Evolutionary conservation across 1,140 invertebrate genomes (phyloP), one percentile per base, ranked within the genome.

Genomic region (Caenorhabditis briggsae): DNA sequence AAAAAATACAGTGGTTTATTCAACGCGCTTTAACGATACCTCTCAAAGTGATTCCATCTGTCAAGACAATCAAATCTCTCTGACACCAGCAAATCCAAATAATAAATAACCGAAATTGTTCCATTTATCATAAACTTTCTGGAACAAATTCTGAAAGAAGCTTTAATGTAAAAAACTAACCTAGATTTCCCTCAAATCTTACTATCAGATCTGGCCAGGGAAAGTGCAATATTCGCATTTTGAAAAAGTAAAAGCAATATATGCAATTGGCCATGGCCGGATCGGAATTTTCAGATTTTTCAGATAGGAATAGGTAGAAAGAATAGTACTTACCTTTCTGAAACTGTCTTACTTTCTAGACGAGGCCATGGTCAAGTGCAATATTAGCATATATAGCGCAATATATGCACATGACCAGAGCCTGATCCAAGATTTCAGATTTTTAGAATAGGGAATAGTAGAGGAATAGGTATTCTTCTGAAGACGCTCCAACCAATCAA

Each of bases 181-280:
- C 12, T 33, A 11, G 18, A 61, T 12, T 20, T 11, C 7, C 12
- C n/a, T 61, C 5, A 11, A 12, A 61, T 20, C 14, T 70, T 46
- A 43, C 14, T 70, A 8, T 43, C 3, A 50, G 70, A 78, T 78
- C 70, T 53, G 70, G 70, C 70, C 70, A 46, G 70, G 70, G 70
- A 16, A 46, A 78, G 70, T 78, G 70, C 70, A 78, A 78, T 78
- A 78, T 78, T 78, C 20, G 46, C 64, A 78, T 33, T 78, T 50
- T 5, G 3, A 20, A 1, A 58, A n/a, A 12, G 18, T 7, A 20
- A 41, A n/a, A 70, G 41, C 65, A 78, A 78, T 78, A 70, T 78
- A 50, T 78, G 70, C 70, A 78, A 11, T 78, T 46, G 41, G 70
- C 70, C 70, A 78, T 16, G 70, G n/a, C 64, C 64, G 43, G 64